Conservation (phyloP, 2,797 vertebrate species). For the Prunella strophiata region DNA sequence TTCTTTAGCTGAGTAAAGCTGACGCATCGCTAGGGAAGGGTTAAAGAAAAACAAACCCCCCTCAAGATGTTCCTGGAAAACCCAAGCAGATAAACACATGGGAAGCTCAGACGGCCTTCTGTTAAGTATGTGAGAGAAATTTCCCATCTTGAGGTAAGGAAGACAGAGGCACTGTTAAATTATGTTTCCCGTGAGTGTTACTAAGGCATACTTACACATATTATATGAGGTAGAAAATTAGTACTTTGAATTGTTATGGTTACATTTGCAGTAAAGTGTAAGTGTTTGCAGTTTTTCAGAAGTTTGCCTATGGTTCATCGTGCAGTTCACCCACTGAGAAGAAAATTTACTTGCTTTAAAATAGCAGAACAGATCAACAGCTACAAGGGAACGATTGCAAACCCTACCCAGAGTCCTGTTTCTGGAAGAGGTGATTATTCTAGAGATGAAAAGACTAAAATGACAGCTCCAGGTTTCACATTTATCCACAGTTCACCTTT, state of each 20-base stretch:
- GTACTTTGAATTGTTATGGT: conserved; percentile 76
- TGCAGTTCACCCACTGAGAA: conserved; percentile 66
- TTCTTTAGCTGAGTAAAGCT: not conserved
- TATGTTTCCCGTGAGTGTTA: conserved; percentile 69
- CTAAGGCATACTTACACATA: conserved; percentile 73
- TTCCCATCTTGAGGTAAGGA: conserved; percentile 64
- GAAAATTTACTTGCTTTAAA: conserved; percentile 69
- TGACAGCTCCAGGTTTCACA: not conserved
- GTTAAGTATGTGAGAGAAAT: conserved; percentile 68
- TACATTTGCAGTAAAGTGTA: conserved; percentile 75
- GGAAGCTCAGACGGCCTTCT: conserved; percentile 57
- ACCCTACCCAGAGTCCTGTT: not conserved
- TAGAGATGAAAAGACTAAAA: not conserved
- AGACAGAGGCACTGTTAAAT: conserved; percentile 63
- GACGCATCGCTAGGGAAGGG: not conserved
- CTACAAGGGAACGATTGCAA: not conserved
- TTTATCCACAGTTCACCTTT: not conserved
- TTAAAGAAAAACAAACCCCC: conserved; percentile 60
- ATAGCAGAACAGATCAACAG: not conserved
- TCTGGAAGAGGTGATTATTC: not conserved
- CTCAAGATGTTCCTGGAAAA: conserved; percentile 46
- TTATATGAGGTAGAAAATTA: conserved; percentile 78
- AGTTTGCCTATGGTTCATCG: conserved; percentile 67
- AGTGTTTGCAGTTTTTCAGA: conserved; percentile 74
- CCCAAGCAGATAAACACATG: conserved; percentile 52